phyloP scores from a whole-genome alignment of 2,113 vertebrate species.

The Himantopus leucocephalus region DNA sequence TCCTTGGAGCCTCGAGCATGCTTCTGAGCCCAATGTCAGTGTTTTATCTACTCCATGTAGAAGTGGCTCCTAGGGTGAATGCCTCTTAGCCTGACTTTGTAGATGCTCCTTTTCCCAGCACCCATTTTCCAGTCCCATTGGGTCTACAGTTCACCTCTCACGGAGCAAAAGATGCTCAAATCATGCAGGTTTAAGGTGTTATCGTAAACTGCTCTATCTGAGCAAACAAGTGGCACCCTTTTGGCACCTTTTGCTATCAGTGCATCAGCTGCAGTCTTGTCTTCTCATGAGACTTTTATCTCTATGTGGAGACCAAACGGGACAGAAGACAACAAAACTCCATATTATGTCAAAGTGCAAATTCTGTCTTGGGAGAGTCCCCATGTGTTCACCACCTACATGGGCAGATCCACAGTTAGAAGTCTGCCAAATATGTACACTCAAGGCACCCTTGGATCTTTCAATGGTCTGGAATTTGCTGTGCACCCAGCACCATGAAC shows the following conservation, averaged over 20 bases:
- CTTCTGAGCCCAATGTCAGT: neutral
- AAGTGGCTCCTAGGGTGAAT: neutral
- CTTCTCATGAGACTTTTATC: neutral
- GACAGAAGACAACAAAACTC: neutral
- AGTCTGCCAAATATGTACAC: neutral
- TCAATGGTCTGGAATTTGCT: neutral
- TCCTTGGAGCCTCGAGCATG: neutral
- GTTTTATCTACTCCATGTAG: accelerated
- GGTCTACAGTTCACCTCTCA: neutral
- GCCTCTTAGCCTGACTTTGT: neutral
- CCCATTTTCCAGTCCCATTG: neutral
- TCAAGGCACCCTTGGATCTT: neutral
- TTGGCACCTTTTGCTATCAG: neutral
- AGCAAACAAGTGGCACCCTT: neutral
- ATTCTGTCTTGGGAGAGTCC: neutral
- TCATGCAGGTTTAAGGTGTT: neutral
- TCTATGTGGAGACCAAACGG: neutral
- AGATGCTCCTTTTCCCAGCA: neutral
- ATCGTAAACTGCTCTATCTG: neutral
- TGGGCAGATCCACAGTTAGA: neutral
- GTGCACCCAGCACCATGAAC: neutral
- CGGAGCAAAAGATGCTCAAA: neutral
- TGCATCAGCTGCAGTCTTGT: neutral
- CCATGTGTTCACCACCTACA: neutral
- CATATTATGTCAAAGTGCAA: neutral